Evolutionary conservation across 2,888 invertebrate species (phyloP), one percentile per base, ranked within the genome.

Genomic region (Ctenicera cuprea): DNA sequence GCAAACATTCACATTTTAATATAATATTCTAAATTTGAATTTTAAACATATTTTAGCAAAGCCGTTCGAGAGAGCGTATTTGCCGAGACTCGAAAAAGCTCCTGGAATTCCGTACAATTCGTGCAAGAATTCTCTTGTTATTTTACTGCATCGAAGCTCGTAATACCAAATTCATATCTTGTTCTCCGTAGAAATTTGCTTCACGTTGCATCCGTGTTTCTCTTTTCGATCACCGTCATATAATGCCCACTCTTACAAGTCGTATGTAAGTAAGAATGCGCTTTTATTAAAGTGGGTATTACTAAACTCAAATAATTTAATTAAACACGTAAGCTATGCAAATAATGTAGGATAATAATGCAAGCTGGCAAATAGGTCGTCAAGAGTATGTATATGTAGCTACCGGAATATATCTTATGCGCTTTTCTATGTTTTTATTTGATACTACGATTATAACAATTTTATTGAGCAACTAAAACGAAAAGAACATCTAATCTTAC

Each of bases 121-220:
- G 41, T 48, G 26, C 66, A 66, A 54, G 66, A 66, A 66, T 66
- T 65, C 14, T 45, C 43, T 52, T 66, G 66, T 66, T 66, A 66
- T 66, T 66, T 43, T 66, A 66, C 41, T 66, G 66, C 66, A 54
- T 57, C 41, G 22, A 52, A 41, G 38, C 33, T 64, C 64, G 62
- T 62, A 62, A 62, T 62, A 43, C 62, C 43, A 26, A 43, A 62
- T 62, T 62, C 62, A 45, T 62, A 45, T 26, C 62, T 62, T 45
- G 26, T 14, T 45, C 22, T 11, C 45, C 1, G 14, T 8, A 26
- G 43, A 45, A 43, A 20, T 62, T 43, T 43, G 5, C 43, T 45
- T 62, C 41, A 9, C 41, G 62, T 62, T 41, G 9, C n/a, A 22
- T 62, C 11, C n/a, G 26, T 16, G 2, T 43, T 41, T 62, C 62